phyloP scores from a whole-genome alignment of 2,888 invertebrate species.

The Drosophila hawaiiensis region DNA sequence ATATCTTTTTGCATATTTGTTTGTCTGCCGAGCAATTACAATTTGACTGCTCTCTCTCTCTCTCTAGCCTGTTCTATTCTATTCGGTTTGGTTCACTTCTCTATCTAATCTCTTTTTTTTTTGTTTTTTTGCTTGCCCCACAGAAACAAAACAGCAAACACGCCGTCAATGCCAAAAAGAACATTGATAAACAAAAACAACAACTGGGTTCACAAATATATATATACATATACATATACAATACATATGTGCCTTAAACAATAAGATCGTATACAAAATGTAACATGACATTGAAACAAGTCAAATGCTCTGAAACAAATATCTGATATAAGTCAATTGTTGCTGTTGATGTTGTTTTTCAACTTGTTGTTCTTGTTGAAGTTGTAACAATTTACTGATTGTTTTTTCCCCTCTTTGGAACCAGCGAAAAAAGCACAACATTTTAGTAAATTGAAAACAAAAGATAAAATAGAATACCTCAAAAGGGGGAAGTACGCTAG shows the following conservation, averaged over 20 bases:
- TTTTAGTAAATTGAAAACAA: conserved; percentile 49
- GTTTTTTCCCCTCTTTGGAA: conserved; percentile 17
- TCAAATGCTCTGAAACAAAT: conserved; percentile 61
- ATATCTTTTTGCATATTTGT: background rate
- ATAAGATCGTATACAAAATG: conserved; percentile 53
- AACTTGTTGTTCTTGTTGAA: background rate
- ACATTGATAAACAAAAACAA: conserved; percentile 43
- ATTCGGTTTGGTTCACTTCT: conserved; percentile 28
- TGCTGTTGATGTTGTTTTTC: conserved; percentile 12
- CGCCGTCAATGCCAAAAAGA: conserved; percentile 63
- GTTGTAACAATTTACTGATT: conserved; percentile 29
- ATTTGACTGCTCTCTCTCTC: background rate
- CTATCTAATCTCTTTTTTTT: conserved; percentile 69
- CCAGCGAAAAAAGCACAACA: conserved; percentile 43
- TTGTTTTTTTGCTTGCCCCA: conserved; percentile 55
- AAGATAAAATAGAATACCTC: background rate
- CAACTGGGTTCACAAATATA: conserved; percentile 2
- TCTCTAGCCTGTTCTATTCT: conserved; percentile 11
- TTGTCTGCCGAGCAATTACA: conserved; percentile 5
- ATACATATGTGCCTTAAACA: conserved; percentile 11
- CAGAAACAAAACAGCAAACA: conserved; percentile 31
- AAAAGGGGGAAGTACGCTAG: conserved; percentile 2
- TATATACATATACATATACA: background rate
- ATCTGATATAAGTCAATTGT: conserved; percentile 38
- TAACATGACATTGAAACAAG: conserved; percentile 79